Percentiles rank a stretch among this genome's conserved stretches.
phyloP scores from a whole-genome alignment of 2,797 vertebrate genomes.

The Malacoctenus gilli region DNA sequence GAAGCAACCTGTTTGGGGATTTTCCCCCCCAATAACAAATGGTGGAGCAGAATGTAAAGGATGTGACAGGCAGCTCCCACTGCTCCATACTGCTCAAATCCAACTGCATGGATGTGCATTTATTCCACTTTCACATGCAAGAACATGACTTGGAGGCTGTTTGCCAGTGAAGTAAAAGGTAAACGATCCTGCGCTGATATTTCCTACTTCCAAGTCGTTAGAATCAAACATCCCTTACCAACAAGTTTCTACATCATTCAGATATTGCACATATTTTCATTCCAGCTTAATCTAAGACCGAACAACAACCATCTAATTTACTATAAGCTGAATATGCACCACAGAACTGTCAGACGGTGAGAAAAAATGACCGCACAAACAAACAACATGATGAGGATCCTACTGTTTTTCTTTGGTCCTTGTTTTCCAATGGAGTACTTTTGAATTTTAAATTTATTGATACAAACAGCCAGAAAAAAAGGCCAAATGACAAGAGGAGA shows the following conservation, averaged over 20 bases:
- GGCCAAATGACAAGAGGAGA: conserved; percentile 16
- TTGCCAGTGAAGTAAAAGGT: background rate
- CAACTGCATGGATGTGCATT: conserved; percentile 18
- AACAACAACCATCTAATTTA: no score
- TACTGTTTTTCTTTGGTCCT: conserved; percentile 31
- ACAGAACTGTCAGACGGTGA: no score
- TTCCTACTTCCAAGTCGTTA: background rate
- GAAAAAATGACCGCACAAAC: background rate
- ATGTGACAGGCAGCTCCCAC: conserved; percentile 7
- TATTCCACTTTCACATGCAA: conserved; percentile 13
- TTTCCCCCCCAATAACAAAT: background rate
- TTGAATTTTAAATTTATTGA: conserved; percentile 48
- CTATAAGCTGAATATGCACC: no score
- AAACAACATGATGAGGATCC: conserved; percentile 8
- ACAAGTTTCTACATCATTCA: no score
- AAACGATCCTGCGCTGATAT: conserved; percentile 12
- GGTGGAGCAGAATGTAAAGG: conserved; percentile 19
- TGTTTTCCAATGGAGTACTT: conserved; percentile 32
- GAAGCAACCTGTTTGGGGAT: background rate
- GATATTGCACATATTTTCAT: no score
- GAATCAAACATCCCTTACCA: conserved; percentile 26
- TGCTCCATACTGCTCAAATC: conserved; percentile 17
- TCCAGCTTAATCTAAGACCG: no score
- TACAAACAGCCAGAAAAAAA: conserved; percentile 7
- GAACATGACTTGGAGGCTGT: conserved; percentile 9